These are phyloP conservation scores for Leuciscus waleckii DNA, from an alignment of 2,797 vertebrate genomes.

Conservation along the genomic window DNA sequence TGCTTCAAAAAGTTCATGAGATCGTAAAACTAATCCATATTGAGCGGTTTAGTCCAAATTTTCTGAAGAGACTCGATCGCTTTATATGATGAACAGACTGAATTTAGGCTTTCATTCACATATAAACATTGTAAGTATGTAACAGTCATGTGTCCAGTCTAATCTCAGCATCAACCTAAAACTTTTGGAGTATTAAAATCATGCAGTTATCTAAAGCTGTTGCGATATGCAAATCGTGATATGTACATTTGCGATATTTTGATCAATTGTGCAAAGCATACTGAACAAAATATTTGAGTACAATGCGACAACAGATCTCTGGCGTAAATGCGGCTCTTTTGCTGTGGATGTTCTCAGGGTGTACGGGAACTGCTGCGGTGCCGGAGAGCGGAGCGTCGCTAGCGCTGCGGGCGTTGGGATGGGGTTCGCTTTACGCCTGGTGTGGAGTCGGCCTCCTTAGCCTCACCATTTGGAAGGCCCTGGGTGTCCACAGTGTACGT, in stretches of 20 bases:
- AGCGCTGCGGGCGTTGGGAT: conserved; percentile 89
- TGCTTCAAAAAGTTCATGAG: no score
- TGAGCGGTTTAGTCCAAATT: no score
- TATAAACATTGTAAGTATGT: background rate
- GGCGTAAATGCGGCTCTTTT: background rate
- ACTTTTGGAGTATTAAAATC: background rate
- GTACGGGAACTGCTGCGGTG: conserved; percentile 75
- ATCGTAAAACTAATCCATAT: no score
- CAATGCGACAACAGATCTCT: background rate
- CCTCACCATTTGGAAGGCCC: conserved; percentile 85
- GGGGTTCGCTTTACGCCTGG: conserved; percentile 91
- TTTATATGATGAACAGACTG: no score
- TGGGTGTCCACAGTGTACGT: conserved; percentile 89
- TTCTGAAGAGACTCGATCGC: no score
- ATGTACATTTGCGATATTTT: background rate
- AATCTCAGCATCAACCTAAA: background rate
- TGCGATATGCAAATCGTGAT: no score
- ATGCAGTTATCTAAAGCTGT: background rate
- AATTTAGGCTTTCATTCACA: no score
- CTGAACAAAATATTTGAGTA: background rate
- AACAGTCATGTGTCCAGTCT: background rate
- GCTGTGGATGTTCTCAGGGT: conserved; percentile 75
- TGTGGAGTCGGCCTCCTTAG: conserved; percentile 89
- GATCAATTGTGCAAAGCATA: background rate
- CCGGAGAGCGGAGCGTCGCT: conserved; percentile 88